These are phyloP conservation scores for Mionectes olivaceus DNA, from an alignment of 2,797 vertebrate species.

Conservation along the genomic window DNA sequence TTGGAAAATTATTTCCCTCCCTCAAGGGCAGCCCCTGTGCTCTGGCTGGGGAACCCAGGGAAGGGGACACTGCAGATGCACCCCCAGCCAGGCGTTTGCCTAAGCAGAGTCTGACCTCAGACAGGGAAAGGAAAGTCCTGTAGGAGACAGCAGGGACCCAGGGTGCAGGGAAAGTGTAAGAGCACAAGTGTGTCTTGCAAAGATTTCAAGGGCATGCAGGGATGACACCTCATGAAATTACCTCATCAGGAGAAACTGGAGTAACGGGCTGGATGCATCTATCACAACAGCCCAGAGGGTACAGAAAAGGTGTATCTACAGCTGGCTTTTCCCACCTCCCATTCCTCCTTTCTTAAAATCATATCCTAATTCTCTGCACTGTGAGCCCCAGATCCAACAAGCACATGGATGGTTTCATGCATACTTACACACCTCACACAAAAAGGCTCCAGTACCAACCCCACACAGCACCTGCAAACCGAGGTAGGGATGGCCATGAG, in stretches of 20 bases:
- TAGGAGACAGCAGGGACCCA: background rate
- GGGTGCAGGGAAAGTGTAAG: background rate
- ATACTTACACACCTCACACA: background rate
- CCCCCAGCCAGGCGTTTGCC: fast-evolving
- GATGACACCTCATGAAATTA: background rate
- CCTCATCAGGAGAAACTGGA: background rate
- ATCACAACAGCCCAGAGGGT: background rate
- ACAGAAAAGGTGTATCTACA: background rate
- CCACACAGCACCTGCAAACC: fast-evolving
- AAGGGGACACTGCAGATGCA: background rate
- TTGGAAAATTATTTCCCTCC: background rate
- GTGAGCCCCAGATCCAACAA: background rate
- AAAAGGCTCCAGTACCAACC: background rate
- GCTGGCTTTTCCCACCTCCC: background rate
- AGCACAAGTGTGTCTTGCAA: background rate
- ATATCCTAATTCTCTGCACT: background rate
- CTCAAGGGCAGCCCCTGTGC: background rate
- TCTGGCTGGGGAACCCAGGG: background rate
- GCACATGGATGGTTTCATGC: background rate
- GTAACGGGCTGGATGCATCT: background rate
- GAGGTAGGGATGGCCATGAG: fast-evolving
- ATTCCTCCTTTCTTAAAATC: background rate
- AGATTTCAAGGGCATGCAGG: background rate
- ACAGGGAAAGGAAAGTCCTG: background rate
- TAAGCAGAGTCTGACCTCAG: fast-evolving